Evolutionary conservation across 2,888 invertebrate species (phyloP).

Genomic region (Nesidiocoris tenuis): DNA sequence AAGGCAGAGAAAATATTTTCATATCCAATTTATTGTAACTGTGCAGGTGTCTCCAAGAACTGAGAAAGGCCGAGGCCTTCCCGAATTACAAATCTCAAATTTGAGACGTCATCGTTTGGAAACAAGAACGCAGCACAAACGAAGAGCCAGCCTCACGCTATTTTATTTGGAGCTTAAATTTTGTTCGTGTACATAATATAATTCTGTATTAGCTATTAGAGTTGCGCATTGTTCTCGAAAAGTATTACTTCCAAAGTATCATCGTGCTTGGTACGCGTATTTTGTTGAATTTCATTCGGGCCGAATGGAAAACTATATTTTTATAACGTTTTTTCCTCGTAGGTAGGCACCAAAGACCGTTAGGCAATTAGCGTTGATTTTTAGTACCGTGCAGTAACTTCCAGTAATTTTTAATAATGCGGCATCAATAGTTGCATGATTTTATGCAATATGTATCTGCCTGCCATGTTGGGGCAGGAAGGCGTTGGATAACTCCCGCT

Average conservation of each 20-base stretch:
- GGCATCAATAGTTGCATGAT: too few species aligned
- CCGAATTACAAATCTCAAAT: background rate
- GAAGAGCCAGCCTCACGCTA: background rate
- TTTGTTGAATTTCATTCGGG: constrained; percentile 11
- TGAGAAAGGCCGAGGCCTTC: background rate
- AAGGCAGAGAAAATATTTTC: too few species aligned
- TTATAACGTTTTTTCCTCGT: constrained; percentile 24
- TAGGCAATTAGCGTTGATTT: too few species aligned
- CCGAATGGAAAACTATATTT: constrained; percentile 18
- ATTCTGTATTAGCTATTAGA: constrained; percentile 2
- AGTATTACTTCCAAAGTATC: too few species aligned
- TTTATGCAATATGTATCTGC: too few species aligned
- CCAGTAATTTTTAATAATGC: too few species aligned
- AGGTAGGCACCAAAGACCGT: constrained; percentile 29
- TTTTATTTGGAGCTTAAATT: background rate
- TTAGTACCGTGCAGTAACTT: too few species aligned
- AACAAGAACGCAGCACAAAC: background rate
- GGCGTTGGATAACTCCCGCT: too few species aligned
- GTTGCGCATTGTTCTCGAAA: constrained; percentile 23
- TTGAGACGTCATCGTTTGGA: background rate
- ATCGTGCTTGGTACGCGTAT: constrained; percentile 5
- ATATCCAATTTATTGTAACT: too few species aligned
- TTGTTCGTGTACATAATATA: constrained; percentile 20
- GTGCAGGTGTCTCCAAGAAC: background rate
- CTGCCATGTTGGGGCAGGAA: too few species aligned